Evolutionary conservation across 2,888 invertebrate species (phyloP).

Genomic region (Priocnemis perturbator): DNA sequence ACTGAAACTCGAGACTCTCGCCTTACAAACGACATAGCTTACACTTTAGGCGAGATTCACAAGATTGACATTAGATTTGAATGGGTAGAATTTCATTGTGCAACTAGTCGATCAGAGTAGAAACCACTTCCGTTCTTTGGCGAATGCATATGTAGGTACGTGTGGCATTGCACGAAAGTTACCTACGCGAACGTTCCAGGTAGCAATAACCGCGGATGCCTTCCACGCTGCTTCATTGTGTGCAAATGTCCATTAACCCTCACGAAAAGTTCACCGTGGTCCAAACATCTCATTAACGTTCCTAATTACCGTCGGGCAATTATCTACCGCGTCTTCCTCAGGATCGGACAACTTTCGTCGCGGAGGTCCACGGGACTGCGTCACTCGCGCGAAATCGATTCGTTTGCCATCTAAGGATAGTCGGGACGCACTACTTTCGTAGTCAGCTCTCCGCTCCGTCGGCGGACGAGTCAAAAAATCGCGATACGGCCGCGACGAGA

Average conservation of each 20-base stretch:
- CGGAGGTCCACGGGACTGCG: neutral
- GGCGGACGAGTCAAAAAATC: no score
- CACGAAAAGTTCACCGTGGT: conserved; percentile 22
- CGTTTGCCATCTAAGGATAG: no score
- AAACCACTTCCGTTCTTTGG: no score
- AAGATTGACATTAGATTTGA: conserved; percentile 9
- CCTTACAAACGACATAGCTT: no score
- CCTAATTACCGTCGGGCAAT: conserved; percentile 36
- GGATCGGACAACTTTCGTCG: conserved; percentile 1
- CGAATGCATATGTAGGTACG: no score
- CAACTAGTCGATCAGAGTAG: neutral
- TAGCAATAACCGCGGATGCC: conserved; percentile 23
- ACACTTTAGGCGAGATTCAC: no score
- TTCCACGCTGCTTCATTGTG: conserved; percentile 28
- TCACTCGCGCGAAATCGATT: no score
- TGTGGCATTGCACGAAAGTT: neutral
- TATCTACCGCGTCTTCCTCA: conserved; percentile 5
- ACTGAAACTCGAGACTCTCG: no score
- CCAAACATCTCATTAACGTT: conserved; percentile 40
- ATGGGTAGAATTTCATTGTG: conserved; percentile 19
- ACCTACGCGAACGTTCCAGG: conserved; percentile 19
- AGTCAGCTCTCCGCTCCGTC: no score
- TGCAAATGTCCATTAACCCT: conserved; percentile 43
- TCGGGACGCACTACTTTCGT: no score
- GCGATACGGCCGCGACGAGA: no score